Evolutionary conservation across 2,113 vertebrate genomes (phyloP), one percentile per base, ranked within the genome.

Genomic region (Platysternon megacephalum): DNA sequence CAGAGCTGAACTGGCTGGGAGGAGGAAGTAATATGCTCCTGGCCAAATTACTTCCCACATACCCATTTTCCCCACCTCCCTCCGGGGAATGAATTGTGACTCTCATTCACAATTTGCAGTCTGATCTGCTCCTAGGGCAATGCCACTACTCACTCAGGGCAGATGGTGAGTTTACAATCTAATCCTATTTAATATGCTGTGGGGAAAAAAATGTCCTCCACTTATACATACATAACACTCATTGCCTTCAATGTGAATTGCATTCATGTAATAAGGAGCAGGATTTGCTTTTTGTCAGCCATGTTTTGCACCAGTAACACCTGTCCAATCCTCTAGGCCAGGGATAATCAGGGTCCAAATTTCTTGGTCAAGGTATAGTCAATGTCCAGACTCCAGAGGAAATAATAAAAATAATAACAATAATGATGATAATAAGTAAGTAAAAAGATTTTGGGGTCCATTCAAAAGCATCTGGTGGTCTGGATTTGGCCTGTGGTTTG

Each of bases 271-370:
- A 79, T 76, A 88, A 19, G 26, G 46, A 8, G 2, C 8, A 46
- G 1, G 65, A n/a, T 6, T 78, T 44, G 3, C 0, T 0, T 56
- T 79, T n/a, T 39, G 68, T 76, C 6, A 61, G 2, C 55, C 17
- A 82, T 39, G 0, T 82, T 93, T 87, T 84, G 2, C 22, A 65
- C 55, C 3, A 26, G 0, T 81, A 65, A 29, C 14, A n/a, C 3
- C 46, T 35, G 51, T 86, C 21, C 35, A 83, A 22, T 83, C 11
- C 44, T 53, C 1, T 0, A 3, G 35, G 48, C 11, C 80, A 58
- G 26, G 28, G 56, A 28, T 29, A 28, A 11, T 28, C 56, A 32
- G 28, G 56, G 56, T 14, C 56, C 28, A 61, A 29, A 61, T 61
- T 61, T 61, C 28, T 61, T 61, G 11, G 28, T 61, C 12, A 61